phyloP scores from a whole-genome alignment of 2,113 vertebrate genomes.

The Probosciger aterrimus region DNA sequence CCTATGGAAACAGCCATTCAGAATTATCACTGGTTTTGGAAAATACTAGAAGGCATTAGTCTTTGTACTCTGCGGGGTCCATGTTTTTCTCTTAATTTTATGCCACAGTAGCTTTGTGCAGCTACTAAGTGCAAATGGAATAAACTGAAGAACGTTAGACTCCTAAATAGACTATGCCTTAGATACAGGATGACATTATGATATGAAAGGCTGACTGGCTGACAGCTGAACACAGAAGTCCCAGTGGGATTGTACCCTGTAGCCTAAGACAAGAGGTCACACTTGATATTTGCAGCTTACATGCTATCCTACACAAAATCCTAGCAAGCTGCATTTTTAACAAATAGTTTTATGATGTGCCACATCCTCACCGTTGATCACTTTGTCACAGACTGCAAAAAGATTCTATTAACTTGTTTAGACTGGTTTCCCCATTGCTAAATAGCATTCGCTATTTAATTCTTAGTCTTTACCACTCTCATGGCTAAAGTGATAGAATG shows the following conservation, averaged over 20 bases:
- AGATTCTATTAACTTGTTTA: not conserved
- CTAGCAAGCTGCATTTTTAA: not conserved
- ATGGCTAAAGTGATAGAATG: not conserved
- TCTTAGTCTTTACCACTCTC: not conserved
- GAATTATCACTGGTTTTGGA: not conserved
- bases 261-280: not conserved
- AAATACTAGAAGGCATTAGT: not conserved
- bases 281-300: not conserved
- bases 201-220: not conserved
- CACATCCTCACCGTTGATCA: constrained; percentile 7
- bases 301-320: not conserved
- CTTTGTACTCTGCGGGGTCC: not conserved
- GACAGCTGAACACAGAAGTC: not conserved
- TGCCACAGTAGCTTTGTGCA: not conserved
- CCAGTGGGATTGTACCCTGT: not conserved
- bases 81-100: not conserved
- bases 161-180: not conserved
- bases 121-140: not conserved
- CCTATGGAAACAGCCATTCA: not conserved
- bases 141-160: not conserved
- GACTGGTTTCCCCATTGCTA: not conserved
- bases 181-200: not conserved
- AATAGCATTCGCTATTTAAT: not conserved
- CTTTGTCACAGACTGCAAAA: not conserved
- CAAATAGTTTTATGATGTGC: constrained; percentile 1